A percentile compares a stretch with the other conserved stretches of the same genome.
Conservation (phyloP, 2,797 vertebrate species). For the Pangasius larnaudii region DNA sequence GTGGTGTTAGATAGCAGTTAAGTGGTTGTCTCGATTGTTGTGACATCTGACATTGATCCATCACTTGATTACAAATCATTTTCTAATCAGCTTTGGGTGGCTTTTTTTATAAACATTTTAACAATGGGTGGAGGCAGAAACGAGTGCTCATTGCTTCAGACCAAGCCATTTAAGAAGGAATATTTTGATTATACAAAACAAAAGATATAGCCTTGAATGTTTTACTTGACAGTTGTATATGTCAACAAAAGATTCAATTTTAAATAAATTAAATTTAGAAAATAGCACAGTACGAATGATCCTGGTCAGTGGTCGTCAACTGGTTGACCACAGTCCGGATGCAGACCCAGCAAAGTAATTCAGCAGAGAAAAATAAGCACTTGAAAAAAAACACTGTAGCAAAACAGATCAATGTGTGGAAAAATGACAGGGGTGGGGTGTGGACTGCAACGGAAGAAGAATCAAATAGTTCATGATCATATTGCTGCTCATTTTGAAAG, state of each 20-base stretch:
- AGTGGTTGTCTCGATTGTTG: slow-evolving; percentile 59
- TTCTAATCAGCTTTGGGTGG: slow-evolving; percentile 51
- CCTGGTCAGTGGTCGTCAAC: background rate
- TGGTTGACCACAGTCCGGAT: slow-evolving; percentile 11
- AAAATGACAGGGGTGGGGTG: background rate
- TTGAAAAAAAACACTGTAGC: background rate
- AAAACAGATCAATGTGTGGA: background rate
- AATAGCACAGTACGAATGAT: background rate
- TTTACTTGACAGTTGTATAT: background rate
- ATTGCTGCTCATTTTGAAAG: background rate
- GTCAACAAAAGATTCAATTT: background rate
- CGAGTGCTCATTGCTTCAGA: background rate
- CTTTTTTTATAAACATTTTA: slow-evolving; percentile 53
- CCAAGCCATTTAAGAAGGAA: background rate
- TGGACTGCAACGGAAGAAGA: background rate
- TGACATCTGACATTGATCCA: slow-evolving; percentile 65
- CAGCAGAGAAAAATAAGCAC: background rate
- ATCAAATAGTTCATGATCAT: background rate
- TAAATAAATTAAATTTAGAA: background rate
- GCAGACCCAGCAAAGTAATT: background rate
- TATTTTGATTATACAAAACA: background rate
- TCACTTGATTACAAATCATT: slow-evolving; percentile 66
- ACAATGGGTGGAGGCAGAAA: slow-evolving; percentile 51
- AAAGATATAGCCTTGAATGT: background rate
- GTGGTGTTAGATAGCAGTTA: slow-evolving; percentile 62